These are phyloP conservation scores for Cataglyphis albicans DNA, from an alignment of 2,888 invertebrate species.

Conservation along the genomic window DNA sequence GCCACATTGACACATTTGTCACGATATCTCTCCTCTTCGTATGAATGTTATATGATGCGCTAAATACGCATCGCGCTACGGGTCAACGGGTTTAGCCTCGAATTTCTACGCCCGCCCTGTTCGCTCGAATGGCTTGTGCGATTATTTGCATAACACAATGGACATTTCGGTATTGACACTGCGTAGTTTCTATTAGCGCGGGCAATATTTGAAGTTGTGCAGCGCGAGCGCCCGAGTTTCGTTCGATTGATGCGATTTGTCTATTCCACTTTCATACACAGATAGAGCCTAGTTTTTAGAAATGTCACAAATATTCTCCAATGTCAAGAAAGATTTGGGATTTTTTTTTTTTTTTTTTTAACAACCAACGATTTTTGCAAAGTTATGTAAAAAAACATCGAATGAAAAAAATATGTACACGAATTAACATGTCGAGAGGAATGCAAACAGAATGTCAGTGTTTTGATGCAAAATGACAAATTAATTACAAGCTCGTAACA, in stretches of 20 bases:
- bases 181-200: slow-evolving; percentile 48
- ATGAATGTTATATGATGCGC: slow-evolving; percentile 29
- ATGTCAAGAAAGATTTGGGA: not conserved
- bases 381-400: slow-evolving; percentile 4
- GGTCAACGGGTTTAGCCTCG: slow-evolving; percentile 16
- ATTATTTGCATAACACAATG: slow-evolving; percentile 52
- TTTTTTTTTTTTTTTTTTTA: slow-evolving; percentile 17
- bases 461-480: slow-evolving; percentile 42
- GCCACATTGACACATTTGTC: slow-evolving; percentile 24
- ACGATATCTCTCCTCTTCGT: slow-evolving; percentile 10
- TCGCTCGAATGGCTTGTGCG: slow-evolving; percentile 26
- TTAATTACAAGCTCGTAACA: slow-evolving; percentile 46
- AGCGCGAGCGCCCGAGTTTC: slow-evolving; percentile 35
- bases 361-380: not conserved
- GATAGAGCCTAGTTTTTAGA: slow-evolving; percentile 27
- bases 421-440: not conserved
- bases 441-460: not conserved
- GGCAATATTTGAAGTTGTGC: slow-evolving; percentile 50
- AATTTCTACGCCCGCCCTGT: slow-evolving; percentile 19
- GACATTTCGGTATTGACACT: slow-evolving; percentile 46
- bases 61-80: slow-evolving; percentile 28
- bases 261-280: not conserved
- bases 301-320: slow-evolving; percentile 20
- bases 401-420: slow-evolving; percentile 26
- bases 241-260: slow-evolving; percentile 39